Conservation (phyloP, 2,113 vertebrate species). For the Elephantulus edwardii region DNA sequence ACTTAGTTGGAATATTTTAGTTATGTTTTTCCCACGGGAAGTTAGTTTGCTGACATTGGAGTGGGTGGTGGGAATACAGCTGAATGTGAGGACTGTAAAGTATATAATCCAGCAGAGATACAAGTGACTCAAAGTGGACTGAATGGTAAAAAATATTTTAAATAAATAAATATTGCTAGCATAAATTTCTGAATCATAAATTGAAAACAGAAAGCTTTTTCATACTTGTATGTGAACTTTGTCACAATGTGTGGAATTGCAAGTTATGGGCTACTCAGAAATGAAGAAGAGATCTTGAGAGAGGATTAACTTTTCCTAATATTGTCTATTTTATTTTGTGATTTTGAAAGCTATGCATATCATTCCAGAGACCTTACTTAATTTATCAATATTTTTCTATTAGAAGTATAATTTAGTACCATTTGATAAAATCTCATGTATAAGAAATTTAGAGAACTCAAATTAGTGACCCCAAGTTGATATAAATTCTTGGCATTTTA, state of each 20-base stretch:
- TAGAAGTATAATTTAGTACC: constrained; percentile 43
- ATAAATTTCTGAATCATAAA: neutral
- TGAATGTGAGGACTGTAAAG: neutral
- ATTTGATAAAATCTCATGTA: neutral
- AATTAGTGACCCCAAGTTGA: constrained; percentile 41
- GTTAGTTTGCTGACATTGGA: neutral
- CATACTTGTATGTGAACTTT: neutral
- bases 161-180: constrained; percentile 3
- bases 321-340: constrained; percentile 4
- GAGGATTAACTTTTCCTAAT: neutral
- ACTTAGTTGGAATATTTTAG: neutral
- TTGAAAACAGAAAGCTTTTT: neutral
- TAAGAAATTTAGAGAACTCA: neutral
- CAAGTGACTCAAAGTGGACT: neutral
- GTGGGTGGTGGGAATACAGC: neutral
- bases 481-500: neutral
- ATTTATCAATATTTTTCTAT: neutral
- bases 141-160: neutral
- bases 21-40: neutral
- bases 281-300: neutral
- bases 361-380: neutral
- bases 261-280: neutral
- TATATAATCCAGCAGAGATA: neutral
- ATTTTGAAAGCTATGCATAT: neutral
- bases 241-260: neutral